phyloP scores from a whole-genome alignment of 1,140 invertebrate genomes.

The Adelges cooleyi region DNA sequence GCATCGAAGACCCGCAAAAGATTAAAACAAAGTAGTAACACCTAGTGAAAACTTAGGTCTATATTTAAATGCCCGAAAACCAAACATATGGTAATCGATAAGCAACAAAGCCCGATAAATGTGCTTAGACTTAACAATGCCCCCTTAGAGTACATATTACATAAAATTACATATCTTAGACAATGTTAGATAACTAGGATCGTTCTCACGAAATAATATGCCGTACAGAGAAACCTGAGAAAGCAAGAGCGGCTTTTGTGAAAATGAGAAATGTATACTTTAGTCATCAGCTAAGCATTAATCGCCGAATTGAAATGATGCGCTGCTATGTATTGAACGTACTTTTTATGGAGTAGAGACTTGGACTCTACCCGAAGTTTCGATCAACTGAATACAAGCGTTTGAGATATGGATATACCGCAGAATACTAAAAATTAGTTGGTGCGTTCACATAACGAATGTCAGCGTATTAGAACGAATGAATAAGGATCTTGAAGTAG shows the following conservation, averaged over 20 bases:
- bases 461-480: no score
- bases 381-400: no score
- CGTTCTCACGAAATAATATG: background rate
- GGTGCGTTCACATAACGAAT: no score
- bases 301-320: background rate
- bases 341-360: no score
- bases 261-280: background rate
- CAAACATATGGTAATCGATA: conserved; percentile 1
- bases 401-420: no score
- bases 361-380: no score
- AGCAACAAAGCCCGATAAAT: no score
- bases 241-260: background rate
- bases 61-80: conserved; percentile 4
- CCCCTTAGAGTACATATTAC: background rate
- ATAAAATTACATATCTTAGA: background rate
- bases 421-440: no score
- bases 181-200: background rate
- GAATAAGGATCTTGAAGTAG: background rate
- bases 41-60: no score
- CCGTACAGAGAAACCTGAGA: background rate
- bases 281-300: background rate
- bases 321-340: no score
- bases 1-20: no score
- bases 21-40: background rate
- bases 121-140: background rate